Evolutionary conservation across 2,888 invertebrate genomes (phyloP).

Genomic region (Ochropleura leucogaster): DNA sequence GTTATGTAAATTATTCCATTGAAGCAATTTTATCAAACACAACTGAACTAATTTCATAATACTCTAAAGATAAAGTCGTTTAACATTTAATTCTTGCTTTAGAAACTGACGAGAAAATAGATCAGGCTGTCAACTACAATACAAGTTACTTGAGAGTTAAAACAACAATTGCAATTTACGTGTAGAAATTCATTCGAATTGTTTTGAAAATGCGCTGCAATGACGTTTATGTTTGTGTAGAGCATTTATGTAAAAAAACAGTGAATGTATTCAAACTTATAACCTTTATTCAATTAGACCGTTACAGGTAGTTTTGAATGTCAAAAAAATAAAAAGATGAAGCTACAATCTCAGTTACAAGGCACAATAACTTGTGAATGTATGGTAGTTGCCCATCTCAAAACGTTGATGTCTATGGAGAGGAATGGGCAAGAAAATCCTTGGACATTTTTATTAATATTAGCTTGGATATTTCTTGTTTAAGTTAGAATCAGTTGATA

Average conservation of each 20-base stretch:
- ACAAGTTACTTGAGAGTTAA: slow-evolving; percentile 41
- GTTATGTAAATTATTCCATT: slow-evolving; percentile 24
- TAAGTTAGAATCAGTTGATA: neutral
- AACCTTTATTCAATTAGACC: no score
- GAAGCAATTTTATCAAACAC: slow-evolving; percentile 21
- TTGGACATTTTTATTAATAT: neutral
- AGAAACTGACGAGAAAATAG: slow-evolving; percentile 31
- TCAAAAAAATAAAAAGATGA: no score
- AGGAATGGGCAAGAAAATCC: no score
- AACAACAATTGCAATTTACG: slow-evolving; percentile 44
- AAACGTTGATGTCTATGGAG: no score
- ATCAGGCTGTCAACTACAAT: slow-evolving; percentile 43
- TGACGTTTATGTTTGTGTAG: neutral
- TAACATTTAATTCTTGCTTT: slow-evolving; percentile 28
- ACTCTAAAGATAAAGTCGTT: slow-evolving; percentile 49
- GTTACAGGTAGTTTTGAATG: no score
- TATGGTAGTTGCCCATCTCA: no score
- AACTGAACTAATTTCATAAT: slow-evolving; percentile 27
- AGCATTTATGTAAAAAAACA: neutral
- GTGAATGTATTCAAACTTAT: no score
- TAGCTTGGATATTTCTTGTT: neutral
- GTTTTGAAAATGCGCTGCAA: slow-evolving; percentile 20
- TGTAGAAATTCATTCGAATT: slow-evolving; percentile 30
- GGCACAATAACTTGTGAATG: no score
- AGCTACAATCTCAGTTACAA: no score